A percentile compares a stretch with the other conserved stretches of the same genome.
phyloP scores from a whole-genome alignment of 2,113 vertebrate genomes.

The Callionymus lyra region DNA sequence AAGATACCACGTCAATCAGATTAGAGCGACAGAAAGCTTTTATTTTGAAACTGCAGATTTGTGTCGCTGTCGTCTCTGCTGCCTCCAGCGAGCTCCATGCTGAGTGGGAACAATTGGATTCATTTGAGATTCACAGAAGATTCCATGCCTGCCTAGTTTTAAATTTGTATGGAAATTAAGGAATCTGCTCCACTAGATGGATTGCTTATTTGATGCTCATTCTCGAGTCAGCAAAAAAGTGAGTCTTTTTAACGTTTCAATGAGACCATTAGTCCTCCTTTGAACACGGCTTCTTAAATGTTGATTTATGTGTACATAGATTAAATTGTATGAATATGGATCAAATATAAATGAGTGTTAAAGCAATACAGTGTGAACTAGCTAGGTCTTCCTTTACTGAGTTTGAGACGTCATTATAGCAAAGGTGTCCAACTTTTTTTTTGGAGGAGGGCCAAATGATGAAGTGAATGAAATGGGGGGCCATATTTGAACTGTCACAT shows the following conservation, averaged over 20 bases:
- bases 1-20: conserved; percentile 32
- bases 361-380: too few species aligned
- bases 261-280: too few species aligned
- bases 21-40: conserved; percentile 38
- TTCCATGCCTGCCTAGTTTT: conserved; percentile 57
- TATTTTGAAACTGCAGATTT: conserved; percentile 64
- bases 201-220: conserved; percentile 35
- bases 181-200: conserved; percentile 54
- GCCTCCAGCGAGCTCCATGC: conserved; percentile 47
- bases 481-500: too few species aligned
- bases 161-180: conserved; percentile 73
- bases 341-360: too few species aligned
- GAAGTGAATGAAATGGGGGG: too few species aligned
- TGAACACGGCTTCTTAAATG: too few species aligned
- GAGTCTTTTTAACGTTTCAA: conserved; percentile 13
- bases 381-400: too few species aligned
- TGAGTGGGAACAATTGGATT: conserved; percentile 62
- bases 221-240: conserved; percentile 60
- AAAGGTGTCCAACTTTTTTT: too few species aligned
- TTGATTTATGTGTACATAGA: too few species aligned
- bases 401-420: too few species aligned
- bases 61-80: conserved; percentile 33
- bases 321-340: too few species aligned
- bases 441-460: too few species aligned
- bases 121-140: conserved; percentile 66